These are phyloP conservation scores for Phyllotreta cruciferae DNA, from an alignment of 2,888 invertebrate genomes.

Conservation along the genomic window DNA sequence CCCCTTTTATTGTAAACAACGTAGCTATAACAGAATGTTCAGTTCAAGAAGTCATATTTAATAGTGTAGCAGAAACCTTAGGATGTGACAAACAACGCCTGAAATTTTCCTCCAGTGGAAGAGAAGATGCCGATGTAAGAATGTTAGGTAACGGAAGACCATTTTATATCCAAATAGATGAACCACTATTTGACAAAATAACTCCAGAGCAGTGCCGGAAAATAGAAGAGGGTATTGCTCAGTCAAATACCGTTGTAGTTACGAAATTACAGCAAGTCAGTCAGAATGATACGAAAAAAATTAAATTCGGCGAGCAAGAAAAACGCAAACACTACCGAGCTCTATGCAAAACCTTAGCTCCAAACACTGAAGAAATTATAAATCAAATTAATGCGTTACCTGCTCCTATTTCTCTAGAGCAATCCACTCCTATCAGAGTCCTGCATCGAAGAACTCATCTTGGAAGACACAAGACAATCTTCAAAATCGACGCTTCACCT, in stretches of 20 bases:
- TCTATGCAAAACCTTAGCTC: conserved; percentile 65
- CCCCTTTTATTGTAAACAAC: conserved; percentile 91
- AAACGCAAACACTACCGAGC: conserved; percentile 90
- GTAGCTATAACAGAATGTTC: conserved; percentile 82
- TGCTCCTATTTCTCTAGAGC: conserved; percentile 66
- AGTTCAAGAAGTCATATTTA: conserved; percentile 87
- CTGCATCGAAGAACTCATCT: conserved; percentile 84
- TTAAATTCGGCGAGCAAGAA: conserved; percentile 75
- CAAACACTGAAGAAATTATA: conserved; percentile 63
- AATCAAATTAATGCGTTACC: conserved; percentile 57
- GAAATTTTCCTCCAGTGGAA: conserved; percentile 88
- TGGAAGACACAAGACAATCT: conserved; percentile 71
- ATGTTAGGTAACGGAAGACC: conserved; percentile 92
- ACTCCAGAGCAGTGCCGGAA: conserved; percentile 61
- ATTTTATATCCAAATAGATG: conserved; percentile 85
- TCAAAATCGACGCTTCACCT: conserved; percentile 67
- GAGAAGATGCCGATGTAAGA: conserved; percentile 97
- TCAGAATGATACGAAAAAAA: conserved; percentile 12
- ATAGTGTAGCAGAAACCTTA: conserved; percentile 65
- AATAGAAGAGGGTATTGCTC: conserved; percentile 68
- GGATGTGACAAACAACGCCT: conserved; percentile 37
- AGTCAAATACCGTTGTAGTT: conserved; percentile 64
- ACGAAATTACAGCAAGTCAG: conserved; percentile 63
- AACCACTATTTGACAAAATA: conserved; percentile 68
- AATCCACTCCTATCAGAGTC: conserved; percentile 91